phyloP scores from a whole-genome alignment of 2,797 vertebrate species.

The Macroramphosus scolopax region DNA sequence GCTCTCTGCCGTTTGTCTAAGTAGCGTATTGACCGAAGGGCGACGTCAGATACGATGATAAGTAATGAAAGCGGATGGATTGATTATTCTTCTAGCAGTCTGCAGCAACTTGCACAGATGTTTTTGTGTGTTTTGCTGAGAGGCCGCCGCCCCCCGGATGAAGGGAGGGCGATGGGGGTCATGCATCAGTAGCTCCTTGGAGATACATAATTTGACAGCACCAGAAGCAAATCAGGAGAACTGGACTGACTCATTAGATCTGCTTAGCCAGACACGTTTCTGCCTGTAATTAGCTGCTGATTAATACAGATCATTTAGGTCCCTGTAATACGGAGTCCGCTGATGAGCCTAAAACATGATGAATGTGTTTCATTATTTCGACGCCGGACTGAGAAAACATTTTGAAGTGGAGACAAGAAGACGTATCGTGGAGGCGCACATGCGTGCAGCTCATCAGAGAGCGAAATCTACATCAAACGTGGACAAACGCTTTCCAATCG shows the following conservation, averaged over 20 bases:
- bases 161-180: no score
- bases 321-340: slow-evolving; percentile 33
- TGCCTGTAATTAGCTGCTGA: slow-evolving; percentile 60
- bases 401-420: no score
- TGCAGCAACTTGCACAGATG: no score
- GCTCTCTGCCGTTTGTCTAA: slow-evolving; percentile 31
- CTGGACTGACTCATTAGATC: slow-evolving; percentile 55
- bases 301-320: slow-evolving; percentile 60
- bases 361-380: slow-evolving; percentile 43
- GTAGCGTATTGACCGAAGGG: slow-evolving; percentile 40
- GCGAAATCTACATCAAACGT: slow-evolving; percentile 9
- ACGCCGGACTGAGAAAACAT: slow-evolving; percentile 19
- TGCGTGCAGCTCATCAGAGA: slow-evolving; percentile 6
- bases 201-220: slow-evolving; percentile 54
- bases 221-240: slow-evolving; percentile 37
- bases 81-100: no score
- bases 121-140: no score
- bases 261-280: slow-evolving; percentile 59
- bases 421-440: slow-evolving; percentile 15
- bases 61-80: slow-evolving; percentile 30
- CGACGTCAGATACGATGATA: slow-evolving; percentile 31
- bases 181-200: slow-evolving; percentile 41
- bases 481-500: slow-evolving; percentile 8
- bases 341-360: slow-evolving; percentile 24
- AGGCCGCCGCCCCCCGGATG: no score